Base-by-base conservation (phyloP, 2,113 vertebrate genomes). In the Spea multiplicata region DNA sequence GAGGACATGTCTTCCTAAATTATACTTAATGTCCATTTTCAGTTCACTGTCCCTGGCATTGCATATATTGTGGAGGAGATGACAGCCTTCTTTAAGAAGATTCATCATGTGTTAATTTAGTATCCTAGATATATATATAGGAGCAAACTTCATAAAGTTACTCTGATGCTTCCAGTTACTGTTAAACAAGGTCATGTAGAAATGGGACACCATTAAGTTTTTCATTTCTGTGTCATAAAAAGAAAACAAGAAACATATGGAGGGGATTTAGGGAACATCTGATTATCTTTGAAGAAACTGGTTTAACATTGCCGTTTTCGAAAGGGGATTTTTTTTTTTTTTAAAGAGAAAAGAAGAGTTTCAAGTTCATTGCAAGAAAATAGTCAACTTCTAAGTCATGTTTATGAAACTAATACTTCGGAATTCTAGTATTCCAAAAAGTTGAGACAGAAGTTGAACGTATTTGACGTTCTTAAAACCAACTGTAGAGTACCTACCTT, bases 21-120 rank as follows among this genome's bases (percentile, higher is more conserved):
- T 80, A 80, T 73, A 57, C 77, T 73, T 80, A 80, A 80, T 80
- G 77, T 80, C 77, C 77, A 66, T 80, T 80, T 66, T 80, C 77
- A 73, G 69, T 59, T 73, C 70, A 66, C 12, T 59, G 61, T 80
- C 77, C 77, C 70, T 55, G 64, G 50, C n/a, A 57, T 10, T 64
- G 70, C 61, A 30, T 66, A 59, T 61, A 30, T 14, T 79, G 57
- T 45, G 44, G 76, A 47, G 5, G 70, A 64, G 44, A 73, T 80
- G 77, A 73, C 77, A 73, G 62, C 57, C 3, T 55, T 47, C 50
- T 49, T 53, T 44, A 46, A 5, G 44, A 71, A 78, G 55, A 71
- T 78, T 71, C 71, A 77, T 67, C 76, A 48, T 17, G 0, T 6
- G 9, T 44, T 65, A 47, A 52, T 71, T 76, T 76, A 76, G 53